Percentiles rank a stretch among this genome's conserved stretches.
phyloP scores from a whole-genome alignment of 2,888 invertebrate species.

The Cephus pulcher region DNA sequence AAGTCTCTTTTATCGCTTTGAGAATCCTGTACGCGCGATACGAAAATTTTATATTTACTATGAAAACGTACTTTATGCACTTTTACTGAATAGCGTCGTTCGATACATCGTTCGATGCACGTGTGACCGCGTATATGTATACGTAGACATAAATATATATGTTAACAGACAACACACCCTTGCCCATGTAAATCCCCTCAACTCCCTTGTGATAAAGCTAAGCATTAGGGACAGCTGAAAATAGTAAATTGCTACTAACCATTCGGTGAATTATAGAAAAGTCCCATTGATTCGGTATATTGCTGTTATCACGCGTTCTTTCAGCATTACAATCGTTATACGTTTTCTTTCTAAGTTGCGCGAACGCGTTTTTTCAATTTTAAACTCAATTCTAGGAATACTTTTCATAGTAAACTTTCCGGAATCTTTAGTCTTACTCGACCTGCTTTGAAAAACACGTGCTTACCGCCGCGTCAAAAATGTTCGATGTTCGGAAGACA shows the following conservation, averaged over 20 bases:
- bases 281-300: neutral
- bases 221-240: neutral
- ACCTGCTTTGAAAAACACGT: neutral
- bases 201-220: neutral
- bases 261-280: neutral
- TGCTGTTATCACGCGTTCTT: neutral
- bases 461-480: neutral
- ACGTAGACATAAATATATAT: neutral
- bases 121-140: neutral
- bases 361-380: neutral
- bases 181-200: neutral
- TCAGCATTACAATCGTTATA: neutral
- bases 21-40: neutral
- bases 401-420: neutral
- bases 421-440: neutral
- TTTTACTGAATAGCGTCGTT: neutral
- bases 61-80: neutral
- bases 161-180: neutral
- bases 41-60: neutral
- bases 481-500: neutral
- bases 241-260: constrained; percentile 1
- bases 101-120: neutral
- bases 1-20: neutral
- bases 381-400: neutral
- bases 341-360: neutral